These are phyloP conservation scores for Falcaria lacertinaria DNA, from an alignment of 2,888 invertebrate genomes.

Conservation along the genomic window DNA sequence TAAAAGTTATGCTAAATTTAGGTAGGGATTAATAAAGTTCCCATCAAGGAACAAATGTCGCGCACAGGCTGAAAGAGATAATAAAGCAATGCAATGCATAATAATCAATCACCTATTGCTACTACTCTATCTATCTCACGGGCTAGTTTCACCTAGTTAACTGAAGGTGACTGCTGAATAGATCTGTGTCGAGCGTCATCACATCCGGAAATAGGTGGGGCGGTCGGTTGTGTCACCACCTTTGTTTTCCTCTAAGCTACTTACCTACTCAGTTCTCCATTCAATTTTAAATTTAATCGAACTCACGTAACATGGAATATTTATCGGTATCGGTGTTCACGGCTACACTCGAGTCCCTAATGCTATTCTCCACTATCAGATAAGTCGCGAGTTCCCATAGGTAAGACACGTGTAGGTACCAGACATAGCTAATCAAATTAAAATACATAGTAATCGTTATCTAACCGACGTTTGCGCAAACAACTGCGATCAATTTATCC, in stretches of 20 bases:
- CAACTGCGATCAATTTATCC: constrained; percentile 75
- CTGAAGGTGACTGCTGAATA: constrained; percentile 65
- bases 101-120: constrained; percentile 51
- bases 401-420: constrained; percentile 28
- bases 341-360: constrained; percentile 9
- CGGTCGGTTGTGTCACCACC: constrained; percentile 51
- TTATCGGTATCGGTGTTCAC: constrained; percentile 4
- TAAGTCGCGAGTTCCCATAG: constrained; percentile 53
- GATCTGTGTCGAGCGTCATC: constrained; percentile 50
- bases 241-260: constrained; percentile 48
- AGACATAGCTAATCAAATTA: constrained; percentile 53
- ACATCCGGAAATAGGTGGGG: constrained; percentile 66
- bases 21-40: too few species aligned
- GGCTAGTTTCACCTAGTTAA: constrained; percentile 54
- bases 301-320: constrained; percentile 16
- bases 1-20: not conserved
- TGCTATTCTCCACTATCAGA: constrained; percentile 29
- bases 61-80: constrained; percentile 18
- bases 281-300: constrained; percentile 22
- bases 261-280: constrained; percentile 34
- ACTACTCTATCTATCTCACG: too few species aligned
- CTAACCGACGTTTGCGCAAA: constrained; percentile 72
- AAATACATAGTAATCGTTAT: constrained; percentile 70
- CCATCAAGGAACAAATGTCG: constrained; percentile 18
- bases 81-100: constrained; percentile 17